These are phyloP conservation scores for Idaea straminata DNA, from an alignment of 2,888 invertebrate genomes.

Conservation along the genomic window DNA sequence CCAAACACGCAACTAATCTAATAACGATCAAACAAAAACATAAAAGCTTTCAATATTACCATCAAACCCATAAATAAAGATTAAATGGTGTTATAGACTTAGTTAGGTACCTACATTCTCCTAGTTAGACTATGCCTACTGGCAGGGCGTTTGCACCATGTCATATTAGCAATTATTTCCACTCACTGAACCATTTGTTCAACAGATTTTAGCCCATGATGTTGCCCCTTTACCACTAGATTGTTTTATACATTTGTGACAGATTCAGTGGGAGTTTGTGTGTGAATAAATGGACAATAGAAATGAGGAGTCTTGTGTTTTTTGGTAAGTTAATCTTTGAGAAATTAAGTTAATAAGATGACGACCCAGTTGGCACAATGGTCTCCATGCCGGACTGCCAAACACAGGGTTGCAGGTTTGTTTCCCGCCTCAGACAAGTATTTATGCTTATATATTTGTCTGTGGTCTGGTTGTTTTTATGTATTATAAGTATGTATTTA, in stretches of 20 bases:
- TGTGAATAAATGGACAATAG: slow-evolving; percentile 36
- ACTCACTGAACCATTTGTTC: slow-evolving; percentile 21
- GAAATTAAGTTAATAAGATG: not conserved
- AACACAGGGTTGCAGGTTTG: no score
- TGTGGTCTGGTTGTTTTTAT: no score
- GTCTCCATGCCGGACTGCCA: no score
- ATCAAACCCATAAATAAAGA: slow-evolving; percentile 5
- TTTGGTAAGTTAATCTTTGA: slow-evolving; percentile 31
- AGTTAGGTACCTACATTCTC: not conserved
- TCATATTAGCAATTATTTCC: slow-evolving; percentile 25
- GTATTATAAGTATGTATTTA: no score
- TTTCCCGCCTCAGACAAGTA: no score
- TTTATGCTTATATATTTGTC: no score
- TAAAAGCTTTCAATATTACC: slow-evolving; percentile 19
- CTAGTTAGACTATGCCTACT: slow-evolving; percentile 6
- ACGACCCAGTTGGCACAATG: no score
- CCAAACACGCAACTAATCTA: slow-evolving; percentile 2
- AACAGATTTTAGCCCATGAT: slow-evolving; percentile 19
- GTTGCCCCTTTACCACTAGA: slow-evolving; percentile 14
- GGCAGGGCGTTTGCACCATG: slow-evolving; percentile 25
- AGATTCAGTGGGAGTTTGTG: slow-evolving; percentile 13
- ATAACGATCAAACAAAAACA: slow-evolving; percentile 7
- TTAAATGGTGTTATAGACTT: slow-evolving; percentile 5
- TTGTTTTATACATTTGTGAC: not conserved
- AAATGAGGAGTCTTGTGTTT: slow-evolving; percentile 37